These are phyloP conservation scores for Whitmania pigra DNA, from an alignment of 1,140 invertebrate species.

Conservation along the genomic window DNA sequence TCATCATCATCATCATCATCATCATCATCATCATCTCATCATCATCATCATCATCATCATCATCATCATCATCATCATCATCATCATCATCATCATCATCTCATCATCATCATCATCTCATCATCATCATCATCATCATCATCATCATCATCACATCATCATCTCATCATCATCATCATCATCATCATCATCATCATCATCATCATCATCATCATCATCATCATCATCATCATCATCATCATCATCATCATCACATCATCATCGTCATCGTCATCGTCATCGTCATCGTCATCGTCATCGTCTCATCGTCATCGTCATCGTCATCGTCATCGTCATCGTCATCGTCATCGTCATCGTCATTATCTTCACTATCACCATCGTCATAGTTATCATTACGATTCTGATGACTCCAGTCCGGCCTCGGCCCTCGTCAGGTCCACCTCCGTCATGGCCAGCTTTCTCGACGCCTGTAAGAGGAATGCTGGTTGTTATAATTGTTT, in stretches of 20 bases:
- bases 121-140: conserved; percentile 7
- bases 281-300: background rate
- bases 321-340: background rate
- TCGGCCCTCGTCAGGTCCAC: conserved; percentile 99
- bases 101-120: too few species aligned
- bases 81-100: background rate
- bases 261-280: too few species aligned
- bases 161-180: conserved; percentile 3
- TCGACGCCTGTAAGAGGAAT: conserved; percentile 68
- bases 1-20: conserved; percentile 6
- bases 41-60: conserved; percentile 1
- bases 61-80: conserved; percentile 1
- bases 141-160: background rate
- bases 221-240: conserved; percentile 6
- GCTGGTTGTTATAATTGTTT: too few species aligned
- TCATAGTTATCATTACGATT: conserved; percentile 61
- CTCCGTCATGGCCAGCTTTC: conserved; percentile 99
- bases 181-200: conserved; percentile 8
- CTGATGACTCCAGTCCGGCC: conserved; percentile 96
- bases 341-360: background rate
- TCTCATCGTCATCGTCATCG: conserved; percentile 2
- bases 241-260: conserved; percentile 8
- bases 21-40: background rate
- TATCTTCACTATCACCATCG: background rate
- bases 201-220: background rate